Evolutionary conservation across 2,888 invertebrate genomes (phyloP).

Genomic region (Caenorhabditis japonica): DNA sequence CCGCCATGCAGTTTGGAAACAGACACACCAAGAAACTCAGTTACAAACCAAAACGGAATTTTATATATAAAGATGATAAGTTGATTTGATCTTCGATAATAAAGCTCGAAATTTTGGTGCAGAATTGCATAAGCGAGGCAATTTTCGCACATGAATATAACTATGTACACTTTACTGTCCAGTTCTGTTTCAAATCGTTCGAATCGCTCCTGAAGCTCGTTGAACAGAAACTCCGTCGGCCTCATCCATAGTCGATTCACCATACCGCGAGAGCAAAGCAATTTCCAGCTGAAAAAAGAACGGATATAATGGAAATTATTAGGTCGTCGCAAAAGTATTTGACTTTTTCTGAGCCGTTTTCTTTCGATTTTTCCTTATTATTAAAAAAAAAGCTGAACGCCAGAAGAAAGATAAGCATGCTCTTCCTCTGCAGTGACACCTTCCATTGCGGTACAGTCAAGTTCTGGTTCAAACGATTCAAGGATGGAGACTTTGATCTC

Average conservation of each 20-base stretch:
- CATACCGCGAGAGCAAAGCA: conserved; percentile 27
- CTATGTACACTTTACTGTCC: not conserved
- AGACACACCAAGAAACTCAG: too few relatives aligned
- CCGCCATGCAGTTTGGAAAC: too few relatives aligned
- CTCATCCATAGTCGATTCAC: conserved; percentile 21
- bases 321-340: too few relatives aligned
- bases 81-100: not conserved
- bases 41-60: too few relatives aligned
- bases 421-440: too few relatives aligned
- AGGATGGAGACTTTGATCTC: too few relatives aligned
- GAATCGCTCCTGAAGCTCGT: conserved; percentile 29
- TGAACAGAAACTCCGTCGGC: conserved; percentile 16
- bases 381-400: not conserved
- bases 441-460: too few relatives aligned
- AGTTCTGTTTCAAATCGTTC: conserved; percentile 25
- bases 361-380: not conserved
- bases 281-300: conserved; percentile 53
- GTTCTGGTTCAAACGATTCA: too few relatives aligned
- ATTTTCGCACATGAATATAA: not conserved
- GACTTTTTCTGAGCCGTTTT: not conserved
- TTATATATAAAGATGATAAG: conserved; percentile 3
- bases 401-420: not conserved
- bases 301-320: not conserved
- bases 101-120: conserved; percentile 8
- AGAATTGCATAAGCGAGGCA: conserved; percentile 10